phyloP scores from a whole-genome alignment of 2,888 invertebrate species.

The Bugulina stolonifera region DNA sequence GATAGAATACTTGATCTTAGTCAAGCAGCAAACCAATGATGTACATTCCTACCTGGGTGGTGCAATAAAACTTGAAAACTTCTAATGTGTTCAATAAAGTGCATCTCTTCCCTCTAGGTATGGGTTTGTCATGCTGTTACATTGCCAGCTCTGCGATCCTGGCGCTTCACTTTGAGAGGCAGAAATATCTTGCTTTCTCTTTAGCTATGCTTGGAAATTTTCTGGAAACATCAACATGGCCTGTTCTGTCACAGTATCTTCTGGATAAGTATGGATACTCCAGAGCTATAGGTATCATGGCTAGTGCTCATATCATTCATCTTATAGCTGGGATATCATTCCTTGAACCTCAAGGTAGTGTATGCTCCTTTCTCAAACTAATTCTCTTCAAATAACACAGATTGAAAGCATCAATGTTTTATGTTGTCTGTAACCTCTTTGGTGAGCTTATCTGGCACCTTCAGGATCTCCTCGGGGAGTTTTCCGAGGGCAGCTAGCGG shows the following conservation, averaged over 20 bases:
- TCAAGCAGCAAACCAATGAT: no score
- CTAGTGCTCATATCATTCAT: background rate
- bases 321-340: background rate
- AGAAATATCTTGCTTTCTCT: constrained; percentile 6
- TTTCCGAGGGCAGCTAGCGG: no score
- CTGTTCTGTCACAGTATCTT: background rate
- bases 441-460: no score
- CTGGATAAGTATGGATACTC: background rate
- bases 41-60: no score
- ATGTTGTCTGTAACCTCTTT: no score
- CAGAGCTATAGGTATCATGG: background rate
- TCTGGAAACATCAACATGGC: background rate
- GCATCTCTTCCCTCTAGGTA: background rate
- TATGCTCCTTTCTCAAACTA: no score
- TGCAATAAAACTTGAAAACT: no score
- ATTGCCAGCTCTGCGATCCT: background rate
- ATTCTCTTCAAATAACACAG: no score
- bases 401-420: no score
- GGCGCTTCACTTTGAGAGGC: background rate
- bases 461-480: no score
- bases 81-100: no score
- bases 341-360: background rate
- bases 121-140: background rate
- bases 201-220: background rate
- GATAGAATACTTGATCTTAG: no score